A percentile compares a stretch with the other conserved stretches of the same genome.
phyloP scores from a whole-genome alignment of 2,888 invertebrate genomes.

The Ctena decussata region DNA sequence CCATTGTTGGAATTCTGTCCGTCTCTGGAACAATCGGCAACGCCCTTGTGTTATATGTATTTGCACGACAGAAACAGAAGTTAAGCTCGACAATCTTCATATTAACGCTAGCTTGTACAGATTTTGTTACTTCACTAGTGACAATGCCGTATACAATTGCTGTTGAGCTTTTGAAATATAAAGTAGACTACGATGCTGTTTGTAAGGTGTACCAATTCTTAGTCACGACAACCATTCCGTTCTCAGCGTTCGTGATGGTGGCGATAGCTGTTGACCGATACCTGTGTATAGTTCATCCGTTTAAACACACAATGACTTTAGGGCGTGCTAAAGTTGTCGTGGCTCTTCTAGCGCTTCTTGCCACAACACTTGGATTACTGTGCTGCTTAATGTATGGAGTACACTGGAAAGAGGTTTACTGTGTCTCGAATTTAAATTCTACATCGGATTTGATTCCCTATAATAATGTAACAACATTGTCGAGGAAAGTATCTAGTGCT shows the following conservation, averaged over 20 bases:
- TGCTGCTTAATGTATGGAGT: conserved; percentile 60
- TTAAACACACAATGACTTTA: conserved; percentile 83
- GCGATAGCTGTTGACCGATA: conserved; percentile 82
- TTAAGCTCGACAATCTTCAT: conserved; percentile 84
- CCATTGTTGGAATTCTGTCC: conserved; percentile 73
- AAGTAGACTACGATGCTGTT: conserved; percentile 71
- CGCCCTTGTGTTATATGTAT: conserved; percentile 83
- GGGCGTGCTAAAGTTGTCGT: conserved; percentile 72
- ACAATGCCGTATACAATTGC: conserved; percentile 83
- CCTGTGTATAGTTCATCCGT: conserved; percentile 83
- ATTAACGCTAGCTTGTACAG: conserved; percentile 82
- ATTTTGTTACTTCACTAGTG: conserved; percentile 81
- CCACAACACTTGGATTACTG: conserved; percentile 59
- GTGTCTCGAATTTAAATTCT: not conserved
- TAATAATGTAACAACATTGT: not conserved
- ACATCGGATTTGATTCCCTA: not conserved
- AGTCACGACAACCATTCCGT: conserved; percentile 82
- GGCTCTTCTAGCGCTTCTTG: conserved; percentile 57
- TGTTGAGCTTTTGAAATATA: conserved; percentile 77
- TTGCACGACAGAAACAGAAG: conserved; percentile 76
- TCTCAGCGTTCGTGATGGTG: conserved; percentile 83
- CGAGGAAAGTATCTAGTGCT: not conserved
- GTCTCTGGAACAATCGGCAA: conserved; percentile 81
- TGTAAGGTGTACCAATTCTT: conserved; percentile 82
- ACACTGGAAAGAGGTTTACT: not conserved